Conservation (phyloP, 2,113 vertebrate species). For the Benitochromis conjunctus region DNA sequence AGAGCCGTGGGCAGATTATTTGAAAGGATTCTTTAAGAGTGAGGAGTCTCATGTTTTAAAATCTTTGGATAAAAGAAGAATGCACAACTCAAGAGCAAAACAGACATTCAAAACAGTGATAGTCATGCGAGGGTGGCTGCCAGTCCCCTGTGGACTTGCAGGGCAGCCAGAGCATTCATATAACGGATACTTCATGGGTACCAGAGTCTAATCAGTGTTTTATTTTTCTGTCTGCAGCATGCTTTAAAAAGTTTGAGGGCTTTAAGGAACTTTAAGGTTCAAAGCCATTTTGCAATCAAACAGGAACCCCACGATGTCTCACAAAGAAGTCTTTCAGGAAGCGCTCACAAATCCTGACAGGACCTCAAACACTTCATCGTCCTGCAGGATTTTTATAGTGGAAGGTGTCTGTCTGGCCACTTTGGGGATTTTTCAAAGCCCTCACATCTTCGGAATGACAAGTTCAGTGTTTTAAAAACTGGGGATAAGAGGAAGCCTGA, state of each 20-base stretch:
- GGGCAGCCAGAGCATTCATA: not conserved
- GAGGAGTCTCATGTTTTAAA: not conserved
- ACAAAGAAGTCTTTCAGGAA: constrained; percentile 21
- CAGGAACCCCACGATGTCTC: constrained; percentile 7
- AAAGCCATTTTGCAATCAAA: constrained; percentile 26
- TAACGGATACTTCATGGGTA: constrained; percentile 23
- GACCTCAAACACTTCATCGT: constrained; percentile 11
- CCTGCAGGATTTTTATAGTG: not conserved
- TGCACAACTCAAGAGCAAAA: not conserved
- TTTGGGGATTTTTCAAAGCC: constrained; percentile 14
- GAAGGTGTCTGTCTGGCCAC: constrained; percentile 11
- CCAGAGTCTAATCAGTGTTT: constrained; percentile 6
- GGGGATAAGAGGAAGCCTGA: constrained; percentile 29
- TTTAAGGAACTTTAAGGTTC: constrained; percentile 12
- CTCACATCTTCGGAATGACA: constrained; percentile 9
- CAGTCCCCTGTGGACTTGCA: constrained; percentile 33
- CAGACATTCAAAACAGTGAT: constrained; percentile 10
- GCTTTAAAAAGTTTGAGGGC: not conserved
- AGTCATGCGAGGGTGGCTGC: constrained; percentile 27
- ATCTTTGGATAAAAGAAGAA: not conserved
- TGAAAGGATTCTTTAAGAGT: not conserved
- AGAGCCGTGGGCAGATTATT: not conserved
- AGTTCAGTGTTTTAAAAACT: not conserved
- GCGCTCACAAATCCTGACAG: constrained; percentile 22
- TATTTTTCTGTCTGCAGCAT: not conserved